A percentile compares a stretch with the other conserved stretches of the same genome.
Evolutionary conservation across 2,888 invertebrate genomes (phyloP).

Genomic region (Villa cingulata): DNA sequence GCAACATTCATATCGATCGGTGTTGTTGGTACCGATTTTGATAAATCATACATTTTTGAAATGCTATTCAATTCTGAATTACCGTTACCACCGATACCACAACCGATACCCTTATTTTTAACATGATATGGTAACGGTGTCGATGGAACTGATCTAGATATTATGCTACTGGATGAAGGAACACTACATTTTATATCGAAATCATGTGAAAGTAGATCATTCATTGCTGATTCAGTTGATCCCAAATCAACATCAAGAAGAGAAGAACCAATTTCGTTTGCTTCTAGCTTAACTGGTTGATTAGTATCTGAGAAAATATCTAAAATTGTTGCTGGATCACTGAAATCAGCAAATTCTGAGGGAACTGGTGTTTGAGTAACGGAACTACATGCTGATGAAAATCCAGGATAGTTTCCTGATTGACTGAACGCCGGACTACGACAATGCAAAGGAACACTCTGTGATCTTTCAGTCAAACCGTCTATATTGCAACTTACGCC

Average conservation of each 20-base stretch:
- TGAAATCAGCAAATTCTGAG: constrained; percentile 58
- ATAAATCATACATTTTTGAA: constrained; percentile 40
- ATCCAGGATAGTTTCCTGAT: constrained; percentile 17
- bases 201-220: constrained; percentile 26
- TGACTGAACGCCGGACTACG: constrained; percentile 26
- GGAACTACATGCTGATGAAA: constrained; percentile 44
- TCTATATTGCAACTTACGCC: constrained; percentile 5
- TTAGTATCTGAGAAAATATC: constrained; percentile 18
- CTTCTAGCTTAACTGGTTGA: constrained; percentile 13
- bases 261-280: constrained; percentile 9
- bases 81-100: not conserved
- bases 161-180: constrained; percentile 20
- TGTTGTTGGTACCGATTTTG: constrained; percentile 66
- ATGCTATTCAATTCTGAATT: constrained; percentile 32
- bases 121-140: constrained; percentile 44
- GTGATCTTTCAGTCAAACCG: constrained; percentile 42
- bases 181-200: constrained; percentile 20
- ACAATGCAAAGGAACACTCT: constrained; percentile 61
- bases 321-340: constrained; percentile 23
- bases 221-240: constrained; percentile 18
- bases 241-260: constrained; percentile 7
- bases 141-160: constrained; percentile 55
- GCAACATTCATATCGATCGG: constrained; percentile 44
- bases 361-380: constrained; percentile 56
- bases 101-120: constrained; percentile 1